Conservation (phyloP, 1,140 invertebrate genomes). For the Andricus grossulariae region DNA sequence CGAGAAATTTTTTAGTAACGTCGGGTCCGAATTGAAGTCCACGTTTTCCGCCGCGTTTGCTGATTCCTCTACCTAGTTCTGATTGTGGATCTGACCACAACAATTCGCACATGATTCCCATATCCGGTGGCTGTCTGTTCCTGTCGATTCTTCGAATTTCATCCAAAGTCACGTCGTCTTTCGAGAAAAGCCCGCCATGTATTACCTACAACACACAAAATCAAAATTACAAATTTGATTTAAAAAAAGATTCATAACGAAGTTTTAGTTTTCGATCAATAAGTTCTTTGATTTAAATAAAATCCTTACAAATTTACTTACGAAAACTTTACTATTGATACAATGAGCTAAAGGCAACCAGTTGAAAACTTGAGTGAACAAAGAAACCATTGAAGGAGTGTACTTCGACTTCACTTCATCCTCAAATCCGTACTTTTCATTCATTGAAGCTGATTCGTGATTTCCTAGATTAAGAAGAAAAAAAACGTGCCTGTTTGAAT, state of each 20-base stretch:
- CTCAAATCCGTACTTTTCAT: constrained; percentile 99
- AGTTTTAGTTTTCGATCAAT: no score
- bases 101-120: constrained; percentile 97
- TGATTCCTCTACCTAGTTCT: constrained; percentile 88
- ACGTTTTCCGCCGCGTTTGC: constrained; percentile 91
- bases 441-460: constrained; percentile 98
- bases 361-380: constrained; percentile 99
- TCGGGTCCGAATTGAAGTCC: constrained; percentile 99
- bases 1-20: constrained; percentile 92
- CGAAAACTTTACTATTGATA: constrained; percentile 93
- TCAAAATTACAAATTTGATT: no score
- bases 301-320: constrained; percentile 71
- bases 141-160: constrained; percentile 92
- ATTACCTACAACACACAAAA: constrained; percentile 80
- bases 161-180: constrained; percentile 92
- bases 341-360: constrained; percentile 97
- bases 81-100: constrained; percentile 99
- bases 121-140: constrained; percentile 96
- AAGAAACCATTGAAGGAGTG: constrained; percentile 93
- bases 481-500: background rate
- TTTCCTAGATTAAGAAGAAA: constrained; percentile 82
- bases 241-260: no score
- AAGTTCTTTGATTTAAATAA: no score
- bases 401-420: constrained; percentile 98
- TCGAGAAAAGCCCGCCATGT: constrained; percentile 96